Conservation (phyloP, 2,888 invertebrate genomes). For the Elysia crispata region DNA sequence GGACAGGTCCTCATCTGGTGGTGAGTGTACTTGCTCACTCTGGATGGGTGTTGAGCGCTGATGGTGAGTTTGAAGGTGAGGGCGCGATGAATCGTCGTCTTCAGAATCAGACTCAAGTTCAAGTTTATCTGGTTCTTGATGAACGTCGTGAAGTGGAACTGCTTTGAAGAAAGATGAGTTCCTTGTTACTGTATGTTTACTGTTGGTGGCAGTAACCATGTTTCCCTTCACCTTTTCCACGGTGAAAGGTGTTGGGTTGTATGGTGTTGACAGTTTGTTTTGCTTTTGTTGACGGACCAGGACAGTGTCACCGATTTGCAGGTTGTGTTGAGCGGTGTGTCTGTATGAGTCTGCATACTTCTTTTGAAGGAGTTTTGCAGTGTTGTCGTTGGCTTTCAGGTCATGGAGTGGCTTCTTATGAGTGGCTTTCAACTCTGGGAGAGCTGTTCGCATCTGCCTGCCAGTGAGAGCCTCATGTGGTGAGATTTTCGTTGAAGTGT, state of each 20-base stretch:
- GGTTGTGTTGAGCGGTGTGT: not conserved
- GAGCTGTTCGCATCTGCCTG: not conserved
- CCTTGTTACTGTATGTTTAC: not conserved
- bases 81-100: no score
- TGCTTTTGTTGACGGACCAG: not conserved
- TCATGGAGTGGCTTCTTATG: not conserved
- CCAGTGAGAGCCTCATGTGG: constrained; percentile 17
- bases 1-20: no score
- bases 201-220: not conserved
- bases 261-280: not conserved
- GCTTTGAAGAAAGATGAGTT: not conserved
- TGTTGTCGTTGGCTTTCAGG: not conserved
- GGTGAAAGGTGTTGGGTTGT: not conserved
- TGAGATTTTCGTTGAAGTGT: constrained; percentile 20
- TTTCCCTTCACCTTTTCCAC: constrained; percentile 12
- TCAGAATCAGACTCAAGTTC: no score
- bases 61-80: no score
- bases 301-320: not conserved
- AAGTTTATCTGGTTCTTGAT: no score
- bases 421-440: constrained; percentile 18
- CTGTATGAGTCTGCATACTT: not conserved
- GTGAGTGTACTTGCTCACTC: no score
- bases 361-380: not conserved
- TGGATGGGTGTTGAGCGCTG: no score
- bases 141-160: no score